Evolutionary conservation across 2,888 invertebrate genomes (phyloP).

Genomic region (Gari tellinella): DNA sequence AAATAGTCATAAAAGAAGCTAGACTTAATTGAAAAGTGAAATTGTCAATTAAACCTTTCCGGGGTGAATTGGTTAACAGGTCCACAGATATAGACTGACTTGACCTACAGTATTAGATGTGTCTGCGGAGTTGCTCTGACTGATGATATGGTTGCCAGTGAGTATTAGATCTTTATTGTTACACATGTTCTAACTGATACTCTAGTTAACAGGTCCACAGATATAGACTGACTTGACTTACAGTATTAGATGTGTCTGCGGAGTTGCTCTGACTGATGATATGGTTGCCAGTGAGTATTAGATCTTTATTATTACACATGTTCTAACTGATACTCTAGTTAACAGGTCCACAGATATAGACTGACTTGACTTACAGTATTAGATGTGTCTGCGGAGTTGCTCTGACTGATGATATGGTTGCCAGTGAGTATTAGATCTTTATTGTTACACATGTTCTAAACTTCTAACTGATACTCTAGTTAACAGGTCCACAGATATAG

Average conservation of each 20-base stretch:
- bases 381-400: slow-evolving; percentile 3
- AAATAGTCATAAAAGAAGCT: no score
- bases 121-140: slow-evolving; percentile 26
- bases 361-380: neutral
- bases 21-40: no score
- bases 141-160: slow-evolving; percentile 65
- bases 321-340: no score
- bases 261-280: slow-evolving; percentile 53
- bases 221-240: no score
- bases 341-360: no score
- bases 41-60: no score
- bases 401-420: slow-evolving; percentile 59
- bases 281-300: slow-evolving; percentile 65
- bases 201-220: no score
- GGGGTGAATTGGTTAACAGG: no score
- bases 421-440: slow-evolving; percentile 64
- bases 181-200: no score
- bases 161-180: slow-evolving; percentile 65
- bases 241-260: neutral
- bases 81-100: no score
- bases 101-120: neutral
- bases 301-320: slow-evolving; percentile 80
- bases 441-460: slow-evolving; percentile 83
- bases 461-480: no score
- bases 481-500: no score